Percentiles rank a stretch among this genome's conserved stretches.
phyloP scores from a whole-genome alignment of 2,888 invertebrate genomes.

The Nomada goodeniana region DNA sequence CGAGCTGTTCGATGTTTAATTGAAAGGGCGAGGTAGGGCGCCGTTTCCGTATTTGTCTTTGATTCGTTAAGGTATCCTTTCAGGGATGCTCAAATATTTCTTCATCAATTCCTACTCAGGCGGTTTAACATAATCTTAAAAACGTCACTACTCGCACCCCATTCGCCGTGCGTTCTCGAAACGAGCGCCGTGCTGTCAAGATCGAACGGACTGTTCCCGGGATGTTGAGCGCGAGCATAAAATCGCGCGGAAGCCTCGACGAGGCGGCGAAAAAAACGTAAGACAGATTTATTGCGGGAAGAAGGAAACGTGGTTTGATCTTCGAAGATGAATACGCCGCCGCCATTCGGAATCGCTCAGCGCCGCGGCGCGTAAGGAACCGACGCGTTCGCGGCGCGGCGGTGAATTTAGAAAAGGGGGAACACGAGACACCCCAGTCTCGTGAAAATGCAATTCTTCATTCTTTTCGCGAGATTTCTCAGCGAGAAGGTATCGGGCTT shows the following conservation, averaged over 20 bases:
- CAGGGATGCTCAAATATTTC: no score
- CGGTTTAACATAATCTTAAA: no score
- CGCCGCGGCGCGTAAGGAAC: constrained; percentile 43
- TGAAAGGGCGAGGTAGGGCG: no score
- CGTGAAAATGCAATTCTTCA: constrained; percentile 62
- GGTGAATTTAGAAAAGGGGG: constrained; percentile 63
- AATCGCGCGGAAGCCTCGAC: background rate
- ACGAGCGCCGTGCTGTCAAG: background rate
- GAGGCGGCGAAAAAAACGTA: constrained; percentile 8
- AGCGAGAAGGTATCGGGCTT: constrained; percentile 48
- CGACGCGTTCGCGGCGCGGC: background rate
- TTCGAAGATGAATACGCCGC: constrained; percentile 60
- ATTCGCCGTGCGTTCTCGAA: background rate
- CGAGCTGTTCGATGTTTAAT: no score
- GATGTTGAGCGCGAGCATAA: constrained; percentile 8
- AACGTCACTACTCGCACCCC: background rate
- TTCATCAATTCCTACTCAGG: no score
- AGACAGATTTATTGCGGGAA: constrained; percentile 59
- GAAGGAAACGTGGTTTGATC: constrained; percentile 64
- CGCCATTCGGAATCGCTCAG: constrained; percentile 50
- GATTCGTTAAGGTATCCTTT: no score
- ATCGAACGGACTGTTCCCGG: constrained; percentile 12
- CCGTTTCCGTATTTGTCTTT: background rate
- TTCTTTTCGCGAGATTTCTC: constrained; percentile 53
- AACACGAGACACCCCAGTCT: constrained; percentile 58